Conservation (phyloP, 2,888 invertebrate genomes). For the Camponotus fellah region DNA sequence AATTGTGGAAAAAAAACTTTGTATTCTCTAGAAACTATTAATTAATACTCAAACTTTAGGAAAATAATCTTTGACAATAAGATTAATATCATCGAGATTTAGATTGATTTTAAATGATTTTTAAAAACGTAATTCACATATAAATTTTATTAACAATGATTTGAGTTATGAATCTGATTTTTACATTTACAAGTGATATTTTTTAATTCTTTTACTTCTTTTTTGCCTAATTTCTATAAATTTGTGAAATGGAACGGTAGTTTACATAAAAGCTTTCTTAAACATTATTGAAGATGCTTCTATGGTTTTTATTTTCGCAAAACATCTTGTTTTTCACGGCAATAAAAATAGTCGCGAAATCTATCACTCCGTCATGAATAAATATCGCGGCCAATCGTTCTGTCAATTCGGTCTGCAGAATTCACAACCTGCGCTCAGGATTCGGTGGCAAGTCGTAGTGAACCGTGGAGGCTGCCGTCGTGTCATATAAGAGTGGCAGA, state of each 20-base stretch:
- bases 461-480: constrained; percentile 63
- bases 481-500: constrained; percentile 70
- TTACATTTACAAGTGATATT: neutral
- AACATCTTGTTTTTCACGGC: neutral
- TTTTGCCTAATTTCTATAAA: neutral
- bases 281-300: neutral
- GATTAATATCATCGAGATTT: neutral
- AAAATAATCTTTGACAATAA: neutral
- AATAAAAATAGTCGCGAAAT: constrained; percentile 8
- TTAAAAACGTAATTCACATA: neutral
- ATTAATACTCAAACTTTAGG: neutral
- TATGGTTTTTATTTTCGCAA: neutral
- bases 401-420: constrained; percentile 26
- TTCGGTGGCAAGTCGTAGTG: constrained; percentile 39
- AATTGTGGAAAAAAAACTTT: neutral
- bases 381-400: constrained; percentile 25
- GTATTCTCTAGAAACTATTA: neutral
- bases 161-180: neutral
- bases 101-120: constrained; percentile 3
- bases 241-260: neutral
- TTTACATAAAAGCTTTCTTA: neutral
- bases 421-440: constrained; percentile 3
- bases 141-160: neutral
- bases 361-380: constrained; percentile 36
- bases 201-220: neutral